Conservation (phyloP, 2,888 invertebrate genomes). For the Hybos culiciformis region DNA sequence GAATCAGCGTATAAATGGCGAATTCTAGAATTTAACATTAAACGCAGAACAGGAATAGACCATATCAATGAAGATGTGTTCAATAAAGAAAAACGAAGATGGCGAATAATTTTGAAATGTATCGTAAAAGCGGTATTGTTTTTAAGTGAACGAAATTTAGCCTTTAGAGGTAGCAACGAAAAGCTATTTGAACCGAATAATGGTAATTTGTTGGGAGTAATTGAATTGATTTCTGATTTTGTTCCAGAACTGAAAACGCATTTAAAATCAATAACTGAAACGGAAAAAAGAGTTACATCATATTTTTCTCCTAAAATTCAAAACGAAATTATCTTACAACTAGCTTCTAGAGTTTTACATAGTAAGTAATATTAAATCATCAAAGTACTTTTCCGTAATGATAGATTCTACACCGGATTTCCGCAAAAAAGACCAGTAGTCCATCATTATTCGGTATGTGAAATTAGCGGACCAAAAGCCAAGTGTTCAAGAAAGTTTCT, state of each 20-base stretch:
- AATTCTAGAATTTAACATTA: conserved; percentile 1
- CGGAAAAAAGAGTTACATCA: conserved; percentile 3
- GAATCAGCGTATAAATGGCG: conserved; percentile 2
- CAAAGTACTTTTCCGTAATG: conserved; percentile 2
- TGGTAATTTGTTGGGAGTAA: conserved; percentile 3
- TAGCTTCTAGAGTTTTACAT: conserved; percentile 3
- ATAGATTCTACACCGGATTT: conserved; percentile 1
- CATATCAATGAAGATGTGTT: conserved; percentile 1
- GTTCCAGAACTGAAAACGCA: background rate
- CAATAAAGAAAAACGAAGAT: conserved; percentile 4
- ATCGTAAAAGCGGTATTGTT: conserved; percentile 1
- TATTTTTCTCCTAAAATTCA: conserved; percentile 4
- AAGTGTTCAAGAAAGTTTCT: conserved; percentile 1
- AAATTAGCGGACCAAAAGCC: conserved; percentile 1
- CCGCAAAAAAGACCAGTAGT: conserved; percentile 3
- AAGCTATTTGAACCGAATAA: conserved; percentile 2
- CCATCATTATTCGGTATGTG: conserved; percentile 3
- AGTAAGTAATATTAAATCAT: conserved; percentile 4
- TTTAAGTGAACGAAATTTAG: conserved; percentile 5
- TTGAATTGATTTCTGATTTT: conserved; percentile 2
- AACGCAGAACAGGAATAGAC: conserved; percentile 1
- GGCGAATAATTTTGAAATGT: conserved; percentile 4
- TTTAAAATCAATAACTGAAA: background rate
- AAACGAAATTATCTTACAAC: conserved; percentile 2
- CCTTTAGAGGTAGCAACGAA: conserved; percentile 3